Conservation (phyloP, 1,140 invertebrate genomes). For the Pararge aegeria region DNA sequence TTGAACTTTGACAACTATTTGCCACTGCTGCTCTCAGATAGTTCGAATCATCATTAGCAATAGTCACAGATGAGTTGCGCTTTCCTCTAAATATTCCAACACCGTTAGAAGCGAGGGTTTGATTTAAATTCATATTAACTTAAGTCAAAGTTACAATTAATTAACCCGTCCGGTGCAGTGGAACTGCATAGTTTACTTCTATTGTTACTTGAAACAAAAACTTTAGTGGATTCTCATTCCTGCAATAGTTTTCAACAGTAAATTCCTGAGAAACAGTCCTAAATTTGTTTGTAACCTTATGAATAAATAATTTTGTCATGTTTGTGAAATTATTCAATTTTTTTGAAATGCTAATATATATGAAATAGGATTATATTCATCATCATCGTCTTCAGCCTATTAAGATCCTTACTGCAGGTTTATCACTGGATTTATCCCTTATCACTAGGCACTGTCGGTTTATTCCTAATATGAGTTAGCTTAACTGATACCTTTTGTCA, state of each 20-base stretch:
- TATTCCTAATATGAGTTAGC: too few relatives aligned
- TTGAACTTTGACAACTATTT: background rate
- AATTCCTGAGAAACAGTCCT: background rate
- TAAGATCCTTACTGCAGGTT: too few relatives aligned
- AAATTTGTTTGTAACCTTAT: too few relatives aligned
- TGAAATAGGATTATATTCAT: too few relatives aligned
- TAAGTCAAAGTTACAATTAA: background rate
- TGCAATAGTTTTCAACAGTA: background rate
- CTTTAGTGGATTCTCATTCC: background rate
- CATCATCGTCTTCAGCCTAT: too few relatives aligned
- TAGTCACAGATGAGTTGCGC: background rate
- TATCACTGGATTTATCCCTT: too few relatives aligned
- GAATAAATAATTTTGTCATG: too few relatives aligned
- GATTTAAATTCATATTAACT: slow-evolving; percentile 1
- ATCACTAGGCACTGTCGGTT: too few relatives aligned
- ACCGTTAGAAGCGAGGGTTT: background rate
- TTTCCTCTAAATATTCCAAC: background rate
- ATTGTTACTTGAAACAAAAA: slow-evolving; percentile 5
- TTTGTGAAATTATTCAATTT: too few relatives aligned
- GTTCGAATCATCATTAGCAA: background rate
- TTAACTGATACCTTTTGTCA: too few relatives aligned
- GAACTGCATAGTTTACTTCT: background rate
- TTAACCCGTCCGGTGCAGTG: background rate
- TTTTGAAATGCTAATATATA: too few relatives aligned
- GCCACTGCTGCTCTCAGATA: background rate